Evolutionary conservation across 2,888 invertebrate genomes (phyloP).

Genomic region (Epinotia bilunana): DNA sequence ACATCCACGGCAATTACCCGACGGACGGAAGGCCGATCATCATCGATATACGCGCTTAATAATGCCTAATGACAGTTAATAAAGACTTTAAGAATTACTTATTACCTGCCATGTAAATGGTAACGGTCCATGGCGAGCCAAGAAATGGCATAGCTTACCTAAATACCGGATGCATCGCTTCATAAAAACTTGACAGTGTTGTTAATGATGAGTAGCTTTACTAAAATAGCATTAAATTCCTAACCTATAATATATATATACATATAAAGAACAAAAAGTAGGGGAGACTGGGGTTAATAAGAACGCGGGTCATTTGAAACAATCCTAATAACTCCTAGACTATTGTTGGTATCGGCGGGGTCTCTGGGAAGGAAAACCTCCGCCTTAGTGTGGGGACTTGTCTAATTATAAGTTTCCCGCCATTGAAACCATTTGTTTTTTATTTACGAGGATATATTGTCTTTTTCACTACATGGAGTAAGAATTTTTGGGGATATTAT

Average conservation of each 20-base stretch:
- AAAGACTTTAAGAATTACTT: conserved; percentile 81
- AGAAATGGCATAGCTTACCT: conserved; percentile 42
- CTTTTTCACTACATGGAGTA: no score
- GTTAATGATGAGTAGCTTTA: conserved; percentile 16
- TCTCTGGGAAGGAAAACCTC: no score
- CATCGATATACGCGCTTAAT: conserved; percentile 81
- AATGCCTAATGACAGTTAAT: conserved; percentile 84
- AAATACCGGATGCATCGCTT: conserved; percentile 33
- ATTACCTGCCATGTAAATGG: conserved; percentile 64
- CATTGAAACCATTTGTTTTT: no score
- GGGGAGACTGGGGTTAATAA: no score
- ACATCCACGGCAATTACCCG: conserved; percentile 80
- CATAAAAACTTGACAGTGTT: conserved; percentile 31
- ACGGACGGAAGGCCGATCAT: conserved; percentile 82
- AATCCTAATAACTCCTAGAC: no score
- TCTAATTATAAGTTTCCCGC: no score
- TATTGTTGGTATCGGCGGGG: no score
- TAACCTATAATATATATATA: not conserved
- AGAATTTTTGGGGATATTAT: no score
- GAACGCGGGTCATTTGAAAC: no score
- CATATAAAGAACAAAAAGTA: not conserved
- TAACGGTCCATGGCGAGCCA: conserved; percentile 56
- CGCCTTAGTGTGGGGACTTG: no score
- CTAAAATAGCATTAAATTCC: conserved; percentile 13
- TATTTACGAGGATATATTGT: no score